Evolutionary conservation across 2,113 vertebrate species (phyloP).

Genomic region (Oncorhynchus keta): DNA sequence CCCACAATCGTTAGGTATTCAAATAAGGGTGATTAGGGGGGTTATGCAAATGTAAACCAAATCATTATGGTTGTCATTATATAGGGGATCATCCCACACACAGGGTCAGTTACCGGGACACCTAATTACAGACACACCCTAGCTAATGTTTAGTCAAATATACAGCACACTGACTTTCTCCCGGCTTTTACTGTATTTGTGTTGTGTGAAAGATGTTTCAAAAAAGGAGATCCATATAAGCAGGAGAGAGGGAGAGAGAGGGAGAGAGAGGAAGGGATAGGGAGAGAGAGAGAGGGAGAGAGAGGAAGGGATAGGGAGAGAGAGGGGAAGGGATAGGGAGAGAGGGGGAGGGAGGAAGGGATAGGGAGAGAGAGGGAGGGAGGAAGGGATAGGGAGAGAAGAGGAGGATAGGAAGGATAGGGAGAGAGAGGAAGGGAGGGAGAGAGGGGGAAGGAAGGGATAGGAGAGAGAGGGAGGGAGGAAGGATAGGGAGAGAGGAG

Average conservation of each 20-base stretch:
- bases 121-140: not conserved
- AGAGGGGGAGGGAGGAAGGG: too few species aligned
- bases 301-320: not conserved
- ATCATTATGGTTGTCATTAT: constrained; percentile 62
- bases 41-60: constrained; percentile 83
- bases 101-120: not conserved
- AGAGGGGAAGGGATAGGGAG: too few species aligned
- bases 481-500: too few species aligned
- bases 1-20: constrained; percentile 87
- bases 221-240: not conserved
- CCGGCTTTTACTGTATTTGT: not conserved
- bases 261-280: not conserved
- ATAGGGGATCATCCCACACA: constrained; percentile 71
- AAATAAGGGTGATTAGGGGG: constrained; percentile 87
- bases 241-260: not conserved
- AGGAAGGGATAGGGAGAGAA: too few species aligned
- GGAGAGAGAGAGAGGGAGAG: not conserved
- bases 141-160: too few species aligned
- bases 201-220: not conserved
- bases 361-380: too few species aligned
- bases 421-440: too few species aligned
- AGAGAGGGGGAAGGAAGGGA: too few species aligned
- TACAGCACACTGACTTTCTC: not conserved
- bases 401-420: too few species aligned
- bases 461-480: too few species aligned